Evolutionary conservation across 1,140 invertebrate genomes (phyloP).

Genomic region (Brachionus angularis): DNA sequence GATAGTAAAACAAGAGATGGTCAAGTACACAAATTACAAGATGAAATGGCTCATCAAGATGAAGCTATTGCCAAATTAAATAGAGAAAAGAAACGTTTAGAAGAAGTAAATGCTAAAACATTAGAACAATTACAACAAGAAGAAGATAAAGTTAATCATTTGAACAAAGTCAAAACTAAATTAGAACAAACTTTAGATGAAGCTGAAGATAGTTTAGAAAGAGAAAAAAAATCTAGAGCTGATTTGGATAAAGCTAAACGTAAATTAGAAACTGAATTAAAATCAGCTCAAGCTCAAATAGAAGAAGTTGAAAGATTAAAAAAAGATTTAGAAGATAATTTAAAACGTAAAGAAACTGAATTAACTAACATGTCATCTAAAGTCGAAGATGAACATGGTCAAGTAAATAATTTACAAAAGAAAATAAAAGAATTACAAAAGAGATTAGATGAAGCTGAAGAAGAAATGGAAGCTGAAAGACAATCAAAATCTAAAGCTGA

Average conservation of each 20-base stretch:
- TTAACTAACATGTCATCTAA: conserved; percentile 86
- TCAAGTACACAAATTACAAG: conserved; percentile 78
- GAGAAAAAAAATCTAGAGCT: conserved; percentile 94
- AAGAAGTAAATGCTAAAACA: conserved; percentile 90
- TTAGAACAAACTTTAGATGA: conserved; percentile 95
- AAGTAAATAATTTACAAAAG: conserved; percentile 89
- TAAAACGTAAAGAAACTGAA: conserved; percentile 82
- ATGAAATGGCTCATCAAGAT: conserved; percentile 97
- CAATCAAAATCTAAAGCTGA: conserved; percentile 79
- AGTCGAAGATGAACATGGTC: conserved; percentile 92
- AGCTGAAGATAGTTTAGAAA: conserved; percentile 90
- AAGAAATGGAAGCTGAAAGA: conserved; percentile 92
- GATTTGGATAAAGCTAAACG: conserved; percentile 95
- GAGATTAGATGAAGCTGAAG: conserved; percentile 90
- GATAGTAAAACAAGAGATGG: conserved; percentile 97
- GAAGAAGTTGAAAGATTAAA: conserved; percentile 94
- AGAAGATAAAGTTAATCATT: conserved; percentile 98
- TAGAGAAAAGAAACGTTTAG: conserved; percentile 96
- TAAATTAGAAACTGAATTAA: conserved; percentile 88
- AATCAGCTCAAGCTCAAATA: conserved; percentile 94
- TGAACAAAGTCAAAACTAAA: conserved; percentile 97
- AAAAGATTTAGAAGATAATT: conserved; percentile 87
- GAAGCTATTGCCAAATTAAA: conserved; percentile 98
- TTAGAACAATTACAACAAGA: conserved; percentile 90
- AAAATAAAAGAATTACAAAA: conserved; percentile 88